Base-by-base conservation (phyloP, 2,888 invertebrate species). In the Caradrina clavipalpis region DNA sequence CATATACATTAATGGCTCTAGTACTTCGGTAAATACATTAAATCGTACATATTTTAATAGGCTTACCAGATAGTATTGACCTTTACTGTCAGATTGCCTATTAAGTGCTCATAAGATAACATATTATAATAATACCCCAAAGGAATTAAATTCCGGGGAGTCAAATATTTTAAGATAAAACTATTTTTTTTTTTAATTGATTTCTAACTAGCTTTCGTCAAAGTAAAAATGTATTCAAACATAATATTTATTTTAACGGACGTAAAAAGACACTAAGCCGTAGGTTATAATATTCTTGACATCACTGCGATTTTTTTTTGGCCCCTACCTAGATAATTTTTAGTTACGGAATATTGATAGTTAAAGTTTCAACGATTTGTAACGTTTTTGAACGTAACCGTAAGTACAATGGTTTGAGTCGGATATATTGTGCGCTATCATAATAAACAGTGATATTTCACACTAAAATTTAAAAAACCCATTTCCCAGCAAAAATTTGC, bases 1-100 rank as follows among this genome's bases (percentile, higher is more conserved):
- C 35, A 45, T 71, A 65, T 51, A 56, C 51, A 51, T 73, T 64
- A 15, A 73, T 51, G 62, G 42, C 65, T 51, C 17, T 26, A 22
- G 15, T 56, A 45, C 39, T 35, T 19, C 6, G 7, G 26, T 49
- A 55, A 15, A 17, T 45, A 15, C 17, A 45, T 45, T 17, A 45
- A 17, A 17, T 17, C 45, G 6, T n/a, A 55, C 11, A 62, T 22
- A 19, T 45, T 56, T 26, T 1, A 35, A 13, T 31, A 11, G 8
- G 31, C 17, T 17, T 19, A 15, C 35, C 15, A 11, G 19, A 49
- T 13, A 60, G 5, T 35, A 19, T n/a, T 53, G 11, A 53, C 22
- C 13, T 10, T 21, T 17, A 55, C 19, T 11, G 19, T 55, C 42
- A 42, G 19, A 31, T 8, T 17, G 8, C 19, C 19, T 22, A 31